Percentiles rank a stretch among this genome's conserved stretches.
Evolutionary conservation across 1,140 invertebrate genomes (phyloP).

Genomic region (Chironomus tepperi): DNA sequence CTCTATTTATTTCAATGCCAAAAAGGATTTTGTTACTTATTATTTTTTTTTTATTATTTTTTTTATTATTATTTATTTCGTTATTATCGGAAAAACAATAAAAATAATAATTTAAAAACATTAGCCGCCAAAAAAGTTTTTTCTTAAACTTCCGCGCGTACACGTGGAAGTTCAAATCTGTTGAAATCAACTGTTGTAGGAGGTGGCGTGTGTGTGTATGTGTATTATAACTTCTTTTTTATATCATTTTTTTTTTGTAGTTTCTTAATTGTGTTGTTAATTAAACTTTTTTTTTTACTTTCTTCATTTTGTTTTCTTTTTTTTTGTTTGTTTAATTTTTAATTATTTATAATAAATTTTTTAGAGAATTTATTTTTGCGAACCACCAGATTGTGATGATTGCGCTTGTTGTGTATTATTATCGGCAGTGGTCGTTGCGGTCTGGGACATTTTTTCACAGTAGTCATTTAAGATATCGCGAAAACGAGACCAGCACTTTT

Average conservation of each 20-base stretch:
- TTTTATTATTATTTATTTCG: neutral
- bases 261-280: conserved; percentile 24
- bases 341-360: conserved; percentile 24
- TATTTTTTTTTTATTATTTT: neutral
- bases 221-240: conserved; percentile 11
- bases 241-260: conserved; percentile 21
- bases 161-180: neutral
- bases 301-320: conserved; percentile 25
- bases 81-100: neutral
- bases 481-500: conserved; percentile 94
- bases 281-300: conserved; percentile 19
- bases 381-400: conserved; percentile 22
- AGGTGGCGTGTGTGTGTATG: neutral
- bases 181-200: neutral
- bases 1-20: too few species aligned
- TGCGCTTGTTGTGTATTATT: conserved; percentile 34
- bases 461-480: conserved; percentile 93
- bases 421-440: conserved; percentile 36
- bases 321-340: conserved; percentile 28
- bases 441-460: conserved; percentile 74
- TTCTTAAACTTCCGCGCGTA: neutral
- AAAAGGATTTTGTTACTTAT: too few species aligned
- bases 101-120: neutral
- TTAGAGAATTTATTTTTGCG: conserved; percentile 38
- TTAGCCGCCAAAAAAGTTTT: neutral